Evolutionary conservation across 2,113 vertebrate species (phyloP).

Genomic region (Illadopsis cleaveri): DNA sequence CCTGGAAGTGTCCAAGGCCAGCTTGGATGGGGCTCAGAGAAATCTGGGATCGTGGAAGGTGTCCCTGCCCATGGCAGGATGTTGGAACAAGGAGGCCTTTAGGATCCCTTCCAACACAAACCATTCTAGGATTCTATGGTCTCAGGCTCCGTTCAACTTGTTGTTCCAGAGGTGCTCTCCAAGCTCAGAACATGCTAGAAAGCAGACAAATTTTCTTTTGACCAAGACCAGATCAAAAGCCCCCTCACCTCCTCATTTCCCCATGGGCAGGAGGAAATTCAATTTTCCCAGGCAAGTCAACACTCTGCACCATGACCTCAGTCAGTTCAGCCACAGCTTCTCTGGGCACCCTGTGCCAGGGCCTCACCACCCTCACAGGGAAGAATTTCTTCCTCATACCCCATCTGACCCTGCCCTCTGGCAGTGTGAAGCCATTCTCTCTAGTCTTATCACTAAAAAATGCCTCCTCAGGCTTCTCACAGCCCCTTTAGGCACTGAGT

Average conservation of each 20-base stretch:
- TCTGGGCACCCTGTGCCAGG: background rate
- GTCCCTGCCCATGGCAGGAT: background rate
- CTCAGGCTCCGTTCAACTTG: background rate
- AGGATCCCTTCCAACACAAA: background rate
- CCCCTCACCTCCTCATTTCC: background rate
- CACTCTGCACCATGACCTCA: background rate
- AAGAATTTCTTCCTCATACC: background rate
- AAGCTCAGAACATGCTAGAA: background rate
- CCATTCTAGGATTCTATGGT: background rate
- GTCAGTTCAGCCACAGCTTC: background rate
- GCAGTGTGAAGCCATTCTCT: background rate
- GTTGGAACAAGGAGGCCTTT: background rate
- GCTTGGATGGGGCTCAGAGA: fast-evolving
- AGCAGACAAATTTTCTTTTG: background rate
- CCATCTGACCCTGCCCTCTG: background rate
- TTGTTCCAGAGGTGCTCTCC: background rate
- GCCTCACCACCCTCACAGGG: background rate
- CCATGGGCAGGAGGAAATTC: background rate
- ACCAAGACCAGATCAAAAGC: background rate
- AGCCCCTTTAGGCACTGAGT: background rate
- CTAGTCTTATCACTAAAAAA: background rate
- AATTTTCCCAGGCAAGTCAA: background rate
- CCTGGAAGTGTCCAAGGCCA: background rate
- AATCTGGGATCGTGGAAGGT: background rate
- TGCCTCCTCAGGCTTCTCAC: background rate